Evolutionary conservation across 2,797 vertebrate species (phyloP).

Genomic region (Chelon labrosus): DNA sequence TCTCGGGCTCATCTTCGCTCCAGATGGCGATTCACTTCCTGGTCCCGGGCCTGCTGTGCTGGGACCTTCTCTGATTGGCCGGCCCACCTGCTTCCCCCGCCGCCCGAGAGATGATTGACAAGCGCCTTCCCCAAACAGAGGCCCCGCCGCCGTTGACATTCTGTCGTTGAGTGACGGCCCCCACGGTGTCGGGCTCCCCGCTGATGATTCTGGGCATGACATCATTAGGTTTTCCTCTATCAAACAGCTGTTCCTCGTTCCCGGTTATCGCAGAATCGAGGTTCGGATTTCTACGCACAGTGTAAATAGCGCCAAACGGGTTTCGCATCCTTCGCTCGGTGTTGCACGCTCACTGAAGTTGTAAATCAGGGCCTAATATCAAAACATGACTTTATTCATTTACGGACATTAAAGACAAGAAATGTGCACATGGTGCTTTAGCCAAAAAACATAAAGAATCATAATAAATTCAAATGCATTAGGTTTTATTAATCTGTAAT

Average conservation of each 20-base stretch:
- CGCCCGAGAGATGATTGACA: slow-evolving; percentile 80
- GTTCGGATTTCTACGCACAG: slow-evolving; percentile 51
- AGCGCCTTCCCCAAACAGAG: slow-evolving; percentile 81
- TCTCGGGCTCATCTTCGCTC: slow-evolving; percentile 73
- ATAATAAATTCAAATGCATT: neutral
- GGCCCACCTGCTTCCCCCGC: slow-evolving; percentile 72
- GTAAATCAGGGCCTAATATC: slow-evolving; percentile 38
- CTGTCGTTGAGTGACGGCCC: slow-evolving; percentile 76
- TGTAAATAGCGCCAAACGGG: slow-evolving; percentile 68
- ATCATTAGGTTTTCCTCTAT: slow-evolving; percentile 81
- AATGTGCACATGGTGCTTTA: neutral
- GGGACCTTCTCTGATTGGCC: slow-evolving; percentile 82
- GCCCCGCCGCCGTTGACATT: slow-evolving; percentile 63
- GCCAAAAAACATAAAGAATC: neutral
- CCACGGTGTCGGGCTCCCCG: slow-evolving; percentile 64
- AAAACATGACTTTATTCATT: slow-evolving; percentile 15
- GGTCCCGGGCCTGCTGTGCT: slow-evolving; percentile 82
- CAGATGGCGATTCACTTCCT: slow-evolving; percentile 85
- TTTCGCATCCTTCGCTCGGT: slow-evolving; percentile 25
- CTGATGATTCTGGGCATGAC: slow-evolving; percentile 77
- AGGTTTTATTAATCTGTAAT: neutral
- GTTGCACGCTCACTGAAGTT: slow-evolving; percentile 38
- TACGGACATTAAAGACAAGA: slow-evolving; percentile 26
- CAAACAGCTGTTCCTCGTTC: slow-evolving; percentile 79
- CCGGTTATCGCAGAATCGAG: slow-evolving; percentile 57